Percentiles rank a stretch among this genome's conserved stretches.
Conservation (phyloP, 2,888 invertebrate genomes). For the Chaetogeoica ovagalla region DNA sequence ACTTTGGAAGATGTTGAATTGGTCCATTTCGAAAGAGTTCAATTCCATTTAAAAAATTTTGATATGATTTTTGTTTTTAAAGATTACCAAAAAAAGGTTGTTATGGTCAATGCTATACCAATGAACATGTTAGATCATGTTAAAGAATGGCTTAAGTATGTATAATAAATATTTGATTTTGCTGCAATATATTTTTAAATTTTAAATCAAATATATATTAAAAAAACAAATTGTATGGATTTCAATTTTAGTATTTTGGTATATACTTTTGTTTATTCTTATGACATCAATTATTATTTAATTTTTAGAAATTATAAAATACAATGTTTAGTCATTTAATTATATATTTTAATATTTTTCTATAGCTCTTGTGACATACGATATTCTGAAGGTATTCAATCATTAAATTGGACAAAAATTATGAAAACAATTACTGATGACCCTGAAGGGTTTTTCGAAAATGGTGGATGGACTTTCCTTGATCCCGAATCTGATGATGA, state of each 20-base stretch:
- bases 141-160: slow-evolving; percentile 98
- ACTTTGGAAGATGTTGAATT: slow-evolving; percentile 96
- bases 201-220: too few species aligned
- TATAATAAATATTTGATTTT: slow-evolving; percentile 56
- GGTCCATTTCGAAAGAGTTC: slow-evolving; percentile 98
- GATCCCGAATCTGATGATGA: slow-evolving; percentile 90
- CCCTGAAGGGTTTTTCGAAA: slow-evolving; percentile 97
- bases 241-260: too few species aligned
- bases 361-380: slow-evolving; percentile 91
- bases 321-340: not conserved
- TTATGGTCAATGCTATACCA: slow-evolving; percentile 98
- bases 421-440: slow-evolving; percentile 99
- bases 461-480: slow-evolving; percentile 98
- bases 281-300: too few species aligned
- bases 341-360: not conserved
- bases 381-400: slow-evolving; percentile 97
- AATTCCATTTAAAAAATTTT: slow-evolving; percentile 98
- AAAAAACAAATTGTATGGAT: too few species aligned
- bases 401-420: slow-evolving; percentile 98
- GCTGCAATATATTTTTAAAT: too few species aligned
- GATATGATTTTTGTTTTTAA: slow-evolving; percentile 99
- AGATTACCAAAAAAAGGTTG: slow-evolving; percentile 90
- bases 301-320: not conserved
- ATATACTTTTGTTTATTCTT: not conserved
- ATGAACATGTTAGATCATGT: slow-evolving; percentile 99